A percentile compares a stretch with the other conserved stretches of the same genome.
Evolutionary conservation across 1,140 invertebrate genomes (phyloP).

Genomic region (Brachionus angularis): DNA sequence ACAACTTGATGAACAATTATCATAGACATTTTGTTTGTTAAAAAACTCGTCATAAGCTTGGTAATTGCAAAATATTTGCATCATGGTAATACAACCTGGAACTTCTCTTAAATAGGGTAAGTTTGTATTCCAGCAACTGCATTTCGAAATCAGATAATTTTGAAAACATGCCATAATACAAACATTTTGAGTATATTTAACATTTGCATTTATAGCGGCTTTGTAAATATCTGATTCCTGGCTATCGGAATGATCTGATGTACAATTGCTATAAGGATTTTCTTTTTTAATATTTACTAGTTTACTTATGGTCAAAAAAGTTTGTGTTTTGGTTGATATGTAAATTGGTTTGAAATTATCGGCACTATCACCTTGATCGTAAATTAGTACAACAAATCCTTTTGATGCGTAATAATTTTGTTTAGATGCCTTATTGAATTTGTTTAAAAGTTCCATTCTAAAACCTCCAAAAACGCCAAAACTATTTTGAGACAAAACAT

Average conservation of each 20-base stretch:
- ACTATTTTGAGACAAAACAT: background rate
- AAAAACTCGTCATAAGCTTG: background rate
- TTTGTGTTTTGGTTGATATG: background rate
- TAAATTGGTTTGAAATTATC: background rate
- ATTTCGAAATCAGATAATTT: background rate
- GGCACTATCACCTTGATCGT: too few relatives aligned
- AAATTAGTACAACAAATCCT: too few relatives aligned
- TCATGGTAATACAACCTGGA: background rate
- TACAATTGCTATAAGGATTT: background rate
- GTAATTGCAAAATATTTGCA: background rate
- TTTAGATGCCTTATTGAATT: background rate
- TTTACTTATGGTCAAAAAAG: background rate
- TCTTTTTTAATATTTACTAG: background rate
- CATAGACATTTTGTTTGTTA: background rate
- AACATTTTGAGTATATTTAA: background rate
- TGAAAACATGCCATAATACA: background rate
- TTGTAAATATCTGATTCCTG: background rate
- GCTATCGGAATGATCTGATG: background rate
- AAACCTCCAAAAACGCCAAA: background rate
- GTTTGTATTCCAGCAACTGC: background rate
- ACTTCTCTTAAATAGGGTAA: background rate
- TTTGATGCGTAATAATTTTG: background rate
- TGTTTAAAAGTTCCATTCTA: background rate
- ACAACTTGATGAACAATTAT: background rate
- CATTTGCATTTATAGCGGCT: background rate